phyloP scores from a whole-genome alignment of 2,113 vertebrate species.

The Chitala chitala region DNA sequence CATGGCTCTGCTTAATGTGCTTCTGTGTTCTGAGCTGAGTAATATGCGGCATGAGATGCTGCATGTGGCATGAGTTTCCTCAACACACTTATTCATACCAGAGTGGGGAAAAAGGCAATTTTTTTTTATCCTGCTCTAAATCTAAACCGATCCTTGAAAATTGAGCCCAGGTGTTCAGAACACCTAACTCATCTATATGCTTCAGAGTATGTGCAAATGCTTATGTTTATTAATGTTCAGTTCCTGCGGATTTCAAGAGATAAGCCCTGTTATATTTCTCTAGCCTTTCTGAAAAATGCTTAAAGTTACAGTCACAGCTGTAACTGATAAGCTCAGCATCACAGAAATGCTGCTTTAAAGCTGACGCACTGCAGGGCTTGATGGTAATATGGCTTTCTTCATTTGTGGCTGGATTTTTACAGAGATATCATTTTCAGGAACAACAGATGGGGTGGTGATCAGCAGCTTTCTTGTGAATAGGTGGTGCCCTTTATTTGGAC shows the following conservation, averaged over 20 bases:
- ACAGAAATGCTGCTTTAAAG: slow-evolving; percentile 17
- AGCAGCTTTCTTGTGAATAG: too few species aligned
- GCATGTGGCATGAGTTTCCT: slow-evolving; percentile 18
- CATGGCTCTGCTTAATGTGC: slow-evolving; percentile 51
- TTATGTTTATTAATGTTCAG: neutral
- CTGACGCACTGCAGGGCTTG: too few species aligned
- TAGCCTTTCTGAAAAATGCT: slow-evolving; percentile 2
- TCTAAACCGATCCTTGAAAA: neutral
- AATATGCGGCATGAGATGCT: slow-evolving; percentile 25
- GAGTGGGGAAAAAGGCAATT: too few species aligned
- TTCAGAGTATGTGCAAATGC: neutral
- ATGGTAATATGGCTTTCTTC: too few species aligned
- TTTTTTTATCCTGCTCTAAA: neutral
- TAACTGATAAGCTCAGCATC: slow-evolving; percentile 5
- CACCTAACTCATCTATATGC: neutral
- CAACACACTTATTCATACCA: slow-evolving; percentile 39
- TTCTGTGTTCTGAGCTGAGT: slow-evolving; percentile 8
- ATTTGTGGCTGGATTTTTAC: too few species aligned
- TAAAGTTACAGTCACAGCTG: slow-evolving; percentile 18
- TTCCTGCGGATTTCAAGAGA: slow-evolving; percentile 10
- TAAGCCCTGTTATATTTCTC: neutral
- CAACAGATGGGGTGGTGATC: too few species aligned
- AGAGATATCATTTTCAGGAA: too few species aligned
- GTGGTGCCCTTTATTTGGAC: too few species aligned
- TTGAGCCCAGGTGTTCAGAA: slow-evolving; percentile 18